Conservation (phyloP, 2,113 vertebrate species). For the Dasyornis broadbenti region DNA sequence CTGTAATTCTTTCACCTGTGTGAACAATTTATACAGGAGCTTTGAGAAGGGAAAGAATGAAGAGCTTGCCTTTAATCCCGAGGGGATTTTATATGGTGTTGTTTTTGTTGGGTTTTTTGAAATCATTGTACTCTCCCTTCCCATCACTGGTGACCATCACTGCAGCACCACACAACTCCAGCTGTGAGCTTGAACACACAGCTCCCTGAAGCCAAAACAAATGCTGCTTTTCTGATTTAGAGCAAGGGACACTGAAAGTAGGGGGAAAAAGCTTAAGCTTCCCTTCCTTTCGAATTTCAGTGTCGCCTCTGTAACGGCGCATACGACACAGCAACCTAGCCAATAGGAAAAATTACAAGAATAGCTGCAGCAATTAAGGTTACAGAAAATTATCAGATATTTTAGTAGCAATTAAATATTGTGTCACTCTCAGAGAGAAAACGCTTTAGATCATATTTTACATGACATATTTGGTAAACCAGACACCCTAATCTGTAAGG, state of each 20-base stretch:
- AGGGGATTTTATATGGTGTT: not conserved
- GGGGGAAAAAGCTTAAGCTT: not conserved
- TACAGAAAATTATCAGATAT: constrained; percentile 13
- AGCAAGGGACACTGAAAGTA: not conserved
- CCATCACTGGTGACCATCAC: constrained; percentile 9
- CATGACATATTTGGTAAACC: not conserved
- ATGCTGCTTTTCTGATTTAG: constrained; percentile 39
- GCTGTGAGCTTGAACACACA: constrained; percentile 27
- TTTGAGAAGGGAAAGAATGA: constrained; percentile 13
- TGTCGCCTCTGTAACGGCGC: not conserved
- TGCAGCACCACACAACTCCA: constrained; percentile 5
- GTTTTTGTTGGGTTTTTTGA: not conserved
- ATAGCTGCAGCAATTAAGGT: not conserved
- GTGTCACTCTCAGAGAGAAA: not conserved
- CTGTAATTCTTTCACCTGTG: constrained; percentile 12
- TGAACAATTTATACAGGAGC: not conserved
- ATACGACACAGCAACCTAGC: not conserved
- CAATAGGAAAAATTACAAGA: not conserved
- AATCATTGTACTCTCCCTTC: not conserved
- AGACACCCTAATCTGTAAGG: not conserved
- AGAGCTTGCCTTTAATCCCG: not conserved
- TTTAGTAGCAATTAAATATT: not conserved
- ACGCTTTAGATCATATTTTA: not conserved
- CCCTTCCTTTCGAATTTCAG: constrained; percentile 45
- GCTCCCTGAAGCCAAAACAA: constrained; percentile 40